Conservation (phyloP, 1,140 invertebrate species). For the Bilobella aurantiaca region DNA sequence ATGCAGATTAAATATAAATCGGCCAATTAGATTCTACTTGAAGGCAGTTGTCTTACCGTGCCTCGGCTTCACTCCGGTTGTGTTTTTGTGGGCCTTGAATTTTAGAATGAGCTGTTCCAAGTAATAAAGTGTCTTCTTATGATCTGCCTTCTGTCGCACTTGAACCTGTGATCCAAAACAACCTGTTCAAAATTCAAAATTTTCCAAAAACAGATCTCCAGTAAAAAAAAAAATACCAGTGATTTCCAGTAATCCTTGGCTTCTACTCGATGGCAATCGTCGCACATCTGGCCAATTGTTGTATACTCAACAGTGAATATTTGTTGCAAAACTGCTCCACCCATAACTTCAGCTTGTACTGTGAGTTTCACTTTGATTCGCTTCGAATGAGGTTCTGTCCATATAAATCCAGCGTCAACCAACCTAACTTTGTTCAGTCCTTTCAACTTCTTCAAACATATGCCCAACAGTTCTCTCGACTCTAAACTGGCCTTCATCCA, state of each 20-base stretch:
- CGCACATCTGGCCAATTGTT: constrained; percentile 89
- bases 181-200: constrained; percentile 36
- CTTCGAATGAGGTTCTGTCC: constrained; percentile 99
- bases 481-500: constrained; percentile 85
- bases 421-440: constrained; percentile 80
- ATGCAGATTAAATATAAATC: constrained; percentile 39
- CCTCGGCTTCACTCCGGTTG: constrained; percentile 84
- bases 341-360: constrained; percentile 87
- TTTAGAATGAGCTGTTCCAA: constrained; percentile 96
- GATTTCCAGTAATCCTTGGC: constrained; percentile 97
- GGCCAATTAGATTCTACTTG: not conserved
- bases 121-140: constrained; percentile 98
- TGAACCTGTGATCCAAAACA: constrained; percentile 50
- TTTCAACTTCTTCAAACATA: constrained; percentile 91
- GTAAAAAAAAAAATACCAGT: too few relatives aligned
- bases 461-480: constrained; percentile 78
- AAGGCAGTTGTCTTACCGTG: constrained; percentile 60
- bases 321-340: constrained; percentile 73
- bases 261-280: constrained; percentile 90
- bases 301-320: constrained; percentile 90
- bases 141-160: constrained; percentile 73
- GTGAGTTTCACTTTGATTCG: constrained; percentile 93
- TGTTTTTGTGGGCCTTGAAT: constrained; percentile 81
- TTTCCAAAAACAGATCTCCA: too few relatives aligned
- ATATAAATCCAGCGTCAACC: constrained; percentile 91